phyloP scores from a whole-genome alignment of 2,797 vertebrate species.

The Remorina albescens region DNA sequence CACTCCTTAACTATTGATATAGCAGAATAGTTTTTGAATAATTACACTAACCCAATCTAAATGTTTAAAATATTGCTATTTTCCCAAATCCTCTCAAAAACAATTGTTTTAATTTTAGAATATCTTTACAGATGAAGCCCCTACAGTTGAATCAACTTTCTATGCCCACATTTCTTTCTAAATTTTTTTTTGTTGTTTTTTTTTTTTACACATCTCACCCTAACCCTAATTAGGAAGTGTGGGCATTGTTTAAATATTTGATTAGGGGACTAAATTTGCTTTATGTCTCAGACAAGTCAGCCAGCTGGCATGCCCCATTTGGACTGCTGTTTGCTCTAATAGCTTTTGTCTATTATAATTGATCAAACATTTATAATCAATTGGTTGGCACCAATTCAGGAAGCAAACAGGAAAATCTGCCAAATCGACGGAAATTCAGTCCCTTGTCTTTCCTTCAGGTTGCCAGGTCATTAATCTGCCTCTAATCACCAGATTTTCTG shows the following conservation, averaged over 20 bases:
- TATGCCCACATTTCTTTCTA: not conserved
- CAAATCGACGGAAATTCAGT: constrained; percentile 21
- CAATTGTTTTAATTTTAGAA: constrained; percentile 11
- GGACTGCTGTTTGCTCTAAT: constrained; percentile 33
- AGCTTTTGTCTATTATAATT: constrained; percentile 48
- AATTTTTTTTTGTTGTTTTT: constrained; percentile 12
- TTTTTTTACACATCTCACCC: constrained; percentile 70
- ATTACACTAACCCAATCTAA: constrained; percentile 10
- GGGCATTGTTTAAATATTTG: constrained; percentile 63
- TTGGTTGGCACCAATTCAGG: constrained; percentile 44
- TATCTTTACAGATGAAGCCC: constrained; percentile 63
- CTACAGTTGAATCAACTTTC: constrained; percentile 57
- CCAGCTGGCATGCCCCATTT: constrained; percentile 29
- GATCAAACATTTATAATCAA: constrained; percentile 58
- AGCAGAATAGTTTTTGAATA: constrained; percentile 7
- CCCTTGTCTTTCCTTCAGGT: constrained; percentile 29
- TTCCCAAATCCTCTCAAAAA: not conserved
- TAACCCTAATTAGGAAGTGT: constrained; percentile 67
- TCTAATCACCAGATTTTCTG: constrained; percentile 58
- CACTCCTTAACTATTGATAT: no score
- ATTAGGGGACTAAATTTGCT: constrained; percentile 68
- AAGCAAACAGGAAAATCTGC: constrained; percentile 48
- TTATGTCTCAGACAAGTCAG: constrained; percentile 44
- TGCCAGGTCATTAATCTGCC: constrained; percentile 58
- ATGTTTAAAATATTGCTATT: constrained; percentile 5